These are phyloP conservation scores for Lepidostoma basale DNA, from an alignment of 1,140 invertebrate genomes.

Conservation along the genomic window DNA sequence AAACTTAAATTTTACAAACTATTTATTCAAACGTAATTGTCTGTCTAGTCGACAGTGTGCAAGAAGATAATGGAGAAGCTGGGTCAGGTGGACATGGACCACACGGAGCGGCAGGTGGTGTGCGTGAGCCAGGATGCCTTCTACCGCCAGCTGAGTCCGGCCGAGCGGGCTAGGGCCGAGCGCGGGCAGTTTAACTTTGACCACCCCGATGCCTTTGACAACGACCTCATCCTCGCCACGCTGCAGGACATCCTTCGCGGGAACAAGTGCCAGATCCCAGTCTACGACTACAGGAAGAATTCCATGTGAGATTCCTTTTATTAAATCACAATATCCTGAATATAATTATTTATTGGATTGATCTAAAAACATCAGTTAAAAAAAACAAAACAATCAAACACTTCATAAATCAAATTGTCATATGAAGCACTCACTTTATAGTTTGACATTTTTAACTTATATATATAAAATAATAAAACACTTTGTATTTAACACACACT, in stretches of 20 bases:
- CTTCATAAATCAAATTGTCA: no score
- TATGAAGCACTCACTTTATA: no score
- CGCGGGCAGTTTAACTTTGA: slow-evolving; percentile 97
- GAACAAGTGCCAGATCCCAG: slow-evolving; percentile 84
- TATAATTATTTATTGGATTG: slow-evolving; percentile 12
- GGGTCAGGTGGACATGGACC: slow-evolving; percentile 88
- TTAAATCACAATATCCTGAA: no score
- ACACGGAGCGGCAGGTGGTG: slow-evolving; percentile 87
- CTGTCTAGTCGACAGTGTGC: slow-evolving; percentile 89
- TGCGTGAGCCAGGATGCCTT: slow-evolving; percentile 97
- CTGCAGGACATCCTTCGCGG: slow-evolving; percentile 82
- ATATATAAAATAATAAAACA: no score
- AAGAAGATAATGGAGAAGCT: slow-evolving; percentile 93
- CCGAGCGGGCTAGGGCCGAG: slow-evolving; percentile 83
- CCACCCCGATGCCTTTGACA: slow-evolving; percentile 94
- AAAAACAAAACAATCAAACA: no score
- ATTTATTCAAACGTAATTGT: no score
- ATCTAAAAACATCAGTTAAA: background rate
- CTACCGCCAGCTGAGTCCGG: slow-evolving; percentile 83
- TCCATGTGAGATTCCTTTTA: slow-evolving; percentile 70
- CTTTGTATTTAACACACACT: no score
- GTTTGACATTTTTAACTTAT: no score
- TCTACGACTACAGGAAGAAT: slow-evolving; percentile 90
- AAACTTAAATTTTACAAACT: no score
- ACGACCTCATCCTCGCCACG: slow-evolving; percentile 80